phyloP scores from a whole-genome alignment of 2,797 vertebrate species.

The Mionectes olivaceus region DNA sequence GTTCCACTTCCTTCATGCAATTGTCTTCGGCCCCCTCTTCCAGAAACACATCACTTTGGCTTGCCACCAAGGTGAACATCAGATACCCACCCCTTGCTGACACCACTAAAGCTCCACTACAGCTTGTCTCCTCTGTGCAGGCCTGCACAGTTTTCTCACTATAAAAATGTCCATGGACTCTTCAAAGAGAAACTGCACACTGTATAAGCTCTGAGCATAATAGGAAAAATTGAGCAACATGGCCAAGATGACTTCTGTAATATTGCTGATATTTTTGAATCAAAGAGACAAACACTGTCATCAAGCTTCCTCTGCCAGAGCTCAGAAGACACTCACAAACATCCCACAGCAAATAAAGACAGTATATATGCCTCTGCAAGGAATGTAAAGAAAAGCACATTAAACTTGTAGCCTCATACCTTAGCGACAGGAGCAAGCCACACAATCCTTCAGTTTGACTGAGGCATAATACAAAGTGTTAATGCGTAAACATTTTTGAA shows the following conservation, averaged over 20 bases:
- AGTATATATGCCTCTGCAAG: neutral
- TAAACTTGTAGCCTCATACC: neutral
- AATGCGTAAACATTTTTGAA: neutral
- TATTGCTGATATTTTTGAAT: neutral
- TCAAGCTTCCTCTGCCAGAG: neutral
- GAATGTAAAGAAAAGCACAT: neutral
- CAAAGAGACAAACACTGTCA: neutral
- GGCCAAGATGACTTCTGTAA: neutral
- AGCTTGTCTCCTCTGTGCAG: neutral
- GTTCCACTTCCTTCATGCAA: neutral
- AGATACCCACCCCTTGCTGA: neutral
- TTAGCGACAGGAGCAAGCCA: neutral
- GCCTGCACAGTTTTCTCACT: neutral
- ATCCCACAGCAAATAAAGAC: neutral
- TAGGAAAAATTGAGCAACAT: neutral
- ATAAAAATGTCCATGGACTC: neutral
- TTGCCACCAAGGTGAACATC: neutral
- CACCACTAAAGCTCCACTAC: neutral
- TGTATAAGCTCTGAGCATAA: neutral
- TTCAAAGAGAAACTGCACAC: neutral
- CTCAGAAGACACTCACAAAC: neutral
- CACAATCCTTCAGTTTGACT: neutral
- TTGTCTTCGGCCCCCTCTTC: neutral
- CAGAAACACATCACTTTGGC: neutral
- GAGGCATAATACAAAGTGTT: neutral